These are phyloP conservation scores for Drosophila paramelanica DNA, from an alignment of 2,888 invertebrate species.

Conservation along the genomic window DNA sequence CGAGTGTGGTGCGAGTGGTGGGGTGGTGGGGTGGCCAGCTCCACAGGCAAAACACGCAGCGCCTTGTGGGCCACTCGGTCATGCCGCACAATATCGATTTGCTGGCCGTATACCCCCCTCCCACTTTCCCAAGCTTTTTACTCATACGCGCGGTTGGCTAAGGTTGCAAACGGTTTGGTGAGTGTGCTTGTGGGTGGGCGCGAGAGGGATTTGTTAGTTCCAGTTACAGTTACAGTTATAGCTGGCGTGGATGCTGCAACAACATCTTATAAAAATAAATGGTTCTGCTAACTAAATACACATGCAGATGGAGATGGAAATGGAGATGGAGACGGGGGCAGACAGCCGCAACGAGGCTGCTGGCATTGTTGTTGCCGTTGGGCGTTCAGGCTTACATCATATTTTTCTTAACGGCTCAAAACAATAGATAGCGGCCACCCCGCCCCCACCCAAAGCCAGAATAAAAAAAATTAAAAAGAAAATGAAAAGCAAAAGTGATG, in stretches of 20 bases:
- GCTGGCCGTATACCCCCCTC: constrained; percentile 20
- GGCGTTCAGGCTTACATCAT: constrained; percentile 72
- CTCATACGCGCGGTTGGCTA: constrained; percentile 63
- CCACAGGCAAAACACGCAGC: constrained; percentile 60
- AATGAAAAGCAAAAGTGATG: constrained; percentile 35
- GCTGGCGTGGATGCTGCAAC: constrained; percentile 62
- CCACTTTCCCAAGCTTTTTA: constrained; percentile 37
- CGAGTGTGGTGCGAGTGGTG: too few relatives aligned
- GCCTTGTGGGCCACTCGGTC: constrained; percentile 78
- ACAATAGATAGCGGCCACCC: constrained; percentile 51
- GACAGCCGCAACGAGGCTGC: constrained; percentile 5
- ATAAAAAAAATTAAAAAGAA: constrained; percentile 5
- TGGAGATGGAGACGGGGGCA: background rate
- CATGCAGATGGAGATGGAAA: constrained; percentile 8
- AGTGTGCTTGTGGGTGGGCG: constrained; percentile 5
- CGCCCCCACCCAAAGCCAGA: background rate
- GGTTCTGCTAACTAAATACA: constrained; percentile 61
- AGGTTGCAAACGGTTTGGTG: constrained; percentile 53
- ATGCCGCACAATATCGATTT: constrained; percentile 80
- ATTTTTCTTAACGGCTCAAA: constrained; percentile 67
- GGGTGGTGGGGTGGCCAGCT: constrained; percentile 21
- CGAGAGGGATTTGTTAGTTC: constrained; percentile 55
- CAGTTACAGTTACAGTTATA: constrained; percentile 58
- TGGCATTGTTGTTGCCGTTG: constrained; percentile 25
- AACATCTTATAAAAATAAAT: constrained; percentile 73